Evolutionary conservation across 2,797 vertebrate genomes (phyloP), one percentile per base, ranked within the genome.

Genomic region (Mionectes olivaceus): DNA sequence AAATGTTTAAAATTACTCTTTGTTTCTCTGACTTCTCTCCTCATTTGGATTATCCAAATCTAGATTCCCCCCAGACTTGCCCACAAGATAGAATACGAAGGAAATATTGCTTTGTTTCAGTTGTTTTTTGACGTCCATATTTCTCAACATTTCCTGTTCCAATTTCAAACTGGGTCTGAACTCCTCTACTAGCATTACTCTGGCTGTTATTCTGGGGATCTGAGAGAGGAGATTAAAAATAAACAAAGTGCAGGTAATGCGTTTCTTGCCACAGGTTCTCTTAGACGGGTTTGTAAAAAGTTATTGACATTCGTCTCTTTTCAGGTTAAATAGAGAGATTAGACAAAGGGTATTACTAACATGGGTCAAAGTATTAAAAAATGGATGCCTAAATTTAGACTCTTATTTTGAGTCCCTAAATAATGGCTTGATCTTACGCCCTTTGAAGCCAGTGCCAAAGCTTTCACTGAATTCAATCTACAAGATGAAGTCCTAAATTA

Each of bases 1-100:
- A 92, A 89, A 92, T 68, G 59, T 55, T 93, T 95, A 47, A 92
- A 93, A 94, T 95, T 75, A 92, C 75, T 89, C 81, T 92, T 94
- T 95, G 83, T 93, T 96, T 96, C 78, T 70, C 59, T 94, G 82
- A 96, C 93, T 96, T 97, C 73, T 94, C 85, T 96, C 95, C 95
- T 75, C 93, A 91, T 96, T 97, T 91, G 90, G 70, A 88, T 86
- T 88, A 92, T 96, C 89, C 92, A 93, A 92, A 94, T 87, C 63
- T 67, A 93, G 83, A 92, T 92, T 81, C 70, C 84, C 89, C 53
- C 75, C 32, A 27, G 95, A 89, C 87, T 74, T 88, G 60, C 52
- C 77, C 85, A 90, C 63, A 68, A 93, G 53, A 93, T 93, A 73
- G 32, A 96, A 90, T 96, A 89, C 90, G 91, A 90, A 93, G 85